phyloP scores from a whole-genome alignment of 2,113 vertebrate genomes.

The Eolophus roseicapilla region DNA sequence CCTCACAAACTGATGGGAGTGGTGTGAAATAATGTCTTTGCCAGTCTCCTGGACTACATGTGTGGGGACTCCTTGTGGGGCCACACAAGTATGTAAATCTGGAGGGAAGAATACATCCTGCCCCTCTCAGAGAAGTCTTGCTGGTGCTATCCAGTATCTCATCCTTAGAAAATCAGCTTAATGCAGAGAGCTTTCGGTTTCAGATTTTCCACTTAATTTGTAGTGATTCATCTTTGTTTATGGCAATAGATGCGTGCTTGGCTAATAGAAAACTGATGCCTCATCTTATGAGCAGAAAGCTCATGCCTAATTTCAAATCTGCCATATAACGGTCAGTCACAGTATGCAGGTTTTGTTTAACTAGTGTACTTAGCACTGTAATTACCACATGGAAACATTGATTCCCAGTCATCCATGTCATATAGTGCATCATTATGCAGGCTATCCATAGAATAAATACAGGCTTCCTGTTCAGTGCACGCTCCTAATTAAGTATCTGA shows the following conservation, averaged over 20 bases:
- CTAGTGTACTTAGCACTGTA: neutral
- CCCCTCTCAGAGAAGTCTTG: neutral
- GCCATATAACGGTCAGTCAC: constrained; percentile 3
- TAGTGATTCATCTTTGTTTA: constrained; percentile 43
- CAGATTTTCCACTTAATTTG: constrained; percentile 55
- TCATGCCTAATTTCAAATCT: constrained; percentile 38
- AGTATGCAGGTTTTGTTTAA: constrained; percentile 31
- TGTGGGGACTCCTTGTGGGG: no score
- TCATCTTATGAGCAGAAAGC: constrained; percentile 22
- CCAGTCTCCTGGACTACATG: neutral
- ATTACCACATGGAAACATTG: neutral
- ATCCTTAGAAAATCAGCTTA: neutral
- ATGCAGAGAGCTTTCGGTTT: constrained; percentile 26
- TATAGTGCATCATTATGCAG: neutral
- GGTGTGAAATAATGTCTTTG: neutral
- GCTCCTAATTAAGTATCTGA: neutral
- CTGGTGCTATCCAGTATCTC: neutral
- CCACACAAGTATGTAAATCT: neutral
- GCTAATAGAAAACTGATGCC: constrained; percentile 21
- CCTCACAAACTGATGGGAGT: neutral
- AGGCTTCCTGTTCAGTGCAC: neutral
- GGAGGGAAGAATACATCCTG: neutral
- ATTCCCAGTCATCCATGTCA: constrained; percentile 9
- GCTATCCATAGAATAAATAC: neutral
- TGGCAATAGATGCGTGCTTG: neutral